A percentile compares a stretch with the other conserved stretches of the same genome.
Conservation (phyloP, 2,113 vertebrate species). For the Chionis minor region DNA sequence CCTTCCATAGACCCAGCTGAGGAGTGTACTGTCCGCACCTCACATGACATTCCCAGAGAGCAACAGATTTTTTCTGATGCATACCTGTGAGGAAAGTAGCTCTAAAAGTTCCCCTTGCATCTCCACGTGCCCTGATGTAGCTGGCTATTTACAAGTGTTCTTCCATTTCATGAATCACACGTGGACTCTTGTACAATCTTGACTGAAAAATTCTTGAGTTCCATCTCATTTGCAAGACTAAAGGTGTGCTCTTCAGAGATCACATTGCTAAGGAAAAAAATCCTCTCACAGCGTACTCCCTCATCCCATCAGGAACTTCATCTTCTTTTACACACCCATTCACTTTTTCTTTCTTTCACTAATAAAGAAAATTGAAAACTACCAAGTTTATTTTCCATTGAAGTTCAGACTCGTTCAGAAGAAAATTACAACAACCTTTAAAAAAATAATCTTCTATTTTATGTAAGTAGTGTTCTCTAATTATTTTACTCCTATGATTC, state of each 20-base stretch:
- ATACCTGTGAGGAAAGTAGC: not conserved
- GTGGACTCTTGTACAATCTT: not conserved
- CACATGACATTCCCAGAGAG: not conserved
- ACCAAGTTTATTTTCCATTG: not conserved
- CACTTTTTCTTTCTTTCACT: not conserved
- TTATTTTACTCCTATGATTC: not conserved
- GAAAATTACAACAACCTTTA: not conserved
- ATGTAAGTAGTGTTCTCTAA: not conserved
- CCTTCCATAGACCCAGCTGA: not conserved
- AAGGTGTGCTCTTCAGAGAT: not conserved
- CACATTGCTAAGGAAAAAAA: not conserved
- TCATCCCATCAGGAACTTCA: accelerated
- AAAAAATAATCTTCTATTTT: not conserved
- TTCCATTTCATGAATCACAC: not conserved
- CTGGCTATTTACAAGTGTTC: not conserved
- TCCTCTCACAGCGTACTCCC: not conserved
- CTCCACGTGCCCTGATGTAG: not conserved
- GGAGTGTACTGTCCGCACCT: not conserved
- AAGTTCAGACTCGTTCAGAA: not conserved
- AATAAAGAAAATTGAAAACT: not conserved
- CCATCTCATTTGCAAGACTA: not conserved
- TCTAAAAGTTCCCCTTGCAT: not conserved
- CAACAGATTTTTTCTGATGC: not conserved
- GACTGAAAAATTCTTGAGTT: not conserved
- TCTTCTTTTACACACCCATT: not conserved